Evolutionary conservation across 2,888 invertebrate genomes (phyloP).

Genomic region (Volucella inanis): DNA sequence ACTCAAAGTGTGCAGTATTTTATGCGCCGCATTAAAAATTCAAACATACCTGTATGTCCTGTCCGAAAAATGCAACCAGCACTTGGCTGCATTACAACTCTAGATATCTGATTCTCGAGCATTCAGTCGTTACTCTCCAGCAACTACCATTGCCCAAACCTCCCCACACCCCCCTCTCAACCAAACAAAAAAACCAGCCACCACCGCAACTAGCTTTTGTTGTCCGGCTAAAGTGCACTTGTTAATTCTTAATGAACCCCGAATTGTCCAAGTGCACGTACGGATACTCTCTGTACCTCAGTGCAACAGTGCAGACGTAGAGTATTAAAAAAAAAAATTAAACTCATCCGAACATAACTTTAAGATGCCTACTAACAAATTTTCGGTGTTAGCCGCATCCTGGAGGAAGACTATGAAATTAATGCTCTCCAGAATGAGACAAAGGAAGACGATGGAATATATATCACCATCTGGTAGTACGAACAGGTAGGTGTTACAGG

Average conservation of each 20-base stretch:
- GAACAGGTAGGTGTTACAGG: too few relatives aligned
- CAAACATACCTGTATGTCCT: slow-evolving; percentile 64
- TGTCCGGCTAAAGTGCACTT: slow-evolving; percentile 69
- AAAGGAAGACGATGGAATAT: background rate
- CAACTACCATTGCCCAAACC: slow-evolving; percentile 14
- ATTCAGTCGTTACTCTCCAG: slow-evolving; percentile 76
- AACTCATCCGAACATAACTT: slow-evolving; percentile 27
- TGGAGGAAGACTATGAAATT: slow-evolving; percentile 13
- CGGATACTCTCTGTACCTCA: background rate
- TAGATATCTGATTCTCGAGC: slow-evolving; percentile 31
- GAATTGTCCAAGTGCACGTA: slow-evolving; percentile 64
- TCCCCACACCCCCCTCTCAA: too few relatives aligned
- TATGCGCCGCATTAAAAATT: slow-evolving; percentile 67
- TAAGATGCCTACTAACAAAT: slow-evolving; percentile 58
- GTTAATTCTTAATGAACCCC: slow-evolving; percentile 68
- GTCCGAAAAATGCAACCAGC: slow-evolving; percentile 69
- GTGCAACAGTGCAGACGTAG: slow-evolving; percentile 1
- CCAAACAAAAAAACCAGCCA: background rate
- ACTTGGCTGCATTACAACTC: background rate
- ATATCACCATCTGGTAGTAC: too few relatives aligned
- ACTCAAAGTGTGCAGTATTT: slow-evolving; percentile 41
- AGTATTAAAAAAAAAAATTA: slow-evolving; percentile 29
- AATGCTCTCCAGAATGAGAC: background rate
- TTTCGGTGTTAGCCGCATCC: slow-evolving; percentile 49
- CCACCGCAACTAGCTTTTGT: slow-evolving; percentile 46